These are phyloP conservation scores for Orchestes rusci DNA, from an alignment of 2,888 invertebrate genomes.

Conservation along the genomic window DNA sequence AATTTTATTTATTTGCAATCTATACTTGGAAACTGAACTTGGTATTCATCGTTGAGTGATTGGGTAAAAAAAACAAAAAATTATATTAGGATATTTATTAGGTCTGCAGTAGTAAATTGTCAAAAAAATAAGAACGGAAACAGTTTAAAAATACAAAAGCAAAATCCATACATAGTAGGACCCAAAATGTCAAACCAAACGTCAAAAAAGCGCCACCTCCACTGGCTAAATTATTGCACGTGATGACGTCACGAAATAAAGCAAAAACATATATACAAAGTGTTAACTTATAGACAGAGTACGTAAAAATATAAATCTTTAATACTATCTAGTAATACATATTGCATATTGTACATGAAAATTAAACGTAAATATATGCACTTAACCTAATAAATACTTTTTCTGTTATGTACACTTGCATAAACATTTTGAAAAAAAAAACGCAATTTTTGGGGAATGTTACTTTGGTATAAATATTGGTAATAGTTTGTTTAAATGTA, in stretches of 20 bases:
- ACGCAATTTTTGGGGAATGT: slow-evolving; percentile 56
- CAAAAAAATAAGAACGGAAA: slow-evolving; percentile 13
- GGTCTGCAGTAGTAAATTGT: slow-evolving; percentile 30
- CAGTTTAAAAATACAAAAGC: slow-evolving; percentile 3
- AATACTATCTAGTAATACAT: slow-evolving; percentile 19
- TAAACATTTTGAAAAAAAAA: slow-evolving; percentile 36
- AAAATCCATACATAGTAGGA: slow-evolving; percentile 19
- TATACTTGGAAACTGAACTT: too few species aligned
- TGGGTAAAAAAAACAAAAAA: slow-evolving; percentile 8
- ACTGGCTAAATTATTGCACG: too few species aligned
- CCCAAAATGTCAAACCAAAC: too few species aligned
- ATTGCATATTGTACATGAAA: slow-evolving; percentile 20
- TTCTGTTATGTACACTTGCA: slow-evolving; percentile 38
- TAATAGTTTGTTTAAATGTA: slow-evolving; percentile 30
- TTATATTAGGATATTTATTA: slow-evolving; percentile 29
- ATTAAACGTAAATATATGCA: slow-evolving; percentile 11
- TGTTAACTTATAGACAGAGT: slow-evolving; percentile 2
- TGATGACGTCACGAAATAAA: not conserved
- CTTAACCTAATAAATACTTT: slow-evolving; percentile 39
- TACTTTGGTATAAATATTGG: slow-evolving; percentile 59
- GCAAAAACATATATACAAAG: slow-evolving; percentile 7
- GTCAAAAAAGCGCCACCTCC: too few species aligned
- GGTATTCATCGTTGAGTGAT: too few species aligned
- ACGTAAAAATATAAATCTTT: slow-evolving; percentile 15
- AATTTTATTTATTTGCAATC: too few species aligned